These are phyloP conservation scores for Lordiphosa mommai DNA, from an alignment of 1,140 invertebrate species.

Conservation along the genomic window DNA sequence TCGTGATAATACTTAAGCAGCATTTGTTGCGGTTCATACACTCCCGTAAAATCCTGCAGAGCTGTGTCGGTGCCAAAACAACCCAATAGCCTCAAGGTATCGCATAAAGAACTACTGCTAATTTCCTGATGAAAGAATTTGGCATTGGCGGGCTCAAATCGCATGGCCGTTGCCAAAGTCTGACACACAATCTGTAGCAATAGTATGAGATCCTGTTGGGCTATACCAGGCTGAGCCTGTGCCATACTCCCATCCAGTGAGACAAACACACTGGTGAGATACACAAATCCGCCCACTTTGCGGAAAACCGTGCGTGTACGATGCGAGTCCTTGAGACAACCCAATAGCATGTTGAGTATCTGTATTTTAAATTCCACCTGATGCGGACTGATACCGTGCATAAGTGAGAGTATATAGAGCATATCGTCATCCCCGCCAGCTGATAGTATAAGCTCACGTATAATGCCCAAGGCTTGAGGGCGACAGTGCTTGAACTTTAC, in stretches of 20 bases:
- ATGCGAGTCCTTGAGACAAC: slow-evolving; percentile 96
- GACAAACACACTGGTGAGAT: slow-evolving; percentile 96
- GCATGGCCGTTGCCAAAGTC: slow-evolving; percentile 97
- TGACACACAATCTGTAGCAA: slow-evolving; percentile 95
- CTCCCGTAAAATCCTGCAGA: slow-evolving; percentile 73
- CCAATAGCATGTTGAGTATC: slow-evolving; percentile 93
- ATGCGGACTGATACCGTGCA: slow-evolving; percentile 91
- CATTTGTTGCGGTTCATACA: slow-evolving; percentile 43
- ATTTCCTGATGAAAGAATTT: slow-evolving; percentile 99
- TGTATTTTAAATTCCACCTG: slow-evolving; percentile 92
- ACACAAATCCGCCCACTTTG: slow-evolving; percentile 98
- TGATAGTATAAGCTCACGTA: slow-evolving; percentile 93
- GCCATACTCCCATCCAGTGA: slow-evolving; percentile 90
- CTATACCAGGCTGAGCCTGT: slow-evolving; percentile 75
- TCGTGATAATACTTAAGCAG: slow-evolving; percentile 82
- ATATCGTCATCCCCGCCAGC: slow-evolving; percentile 97
- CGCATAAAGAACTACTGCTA: slow-evolving; percentile 94
- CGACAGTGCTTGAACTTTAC: slow-evolving; percentile 92
- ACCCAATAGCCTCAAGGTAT: slow-evolving; percentile 93
- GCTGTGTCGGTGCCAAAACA: slow-evolving; percentile 89
- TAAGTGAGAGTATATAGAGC: slow-evolving; percentile 92
- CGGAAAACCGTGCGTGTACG: slow-evolving; percentile 97
- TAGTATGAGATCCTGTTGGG: slow-evolving; percentile 83
- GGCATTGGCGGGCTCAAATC: slow-evolving; percentile 99
- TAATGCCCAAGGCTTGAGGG: slow-evolving; percentile 88